These are phyloP conservation scores for Dendroctonus valens DNA, from an alignment of 1,140 invertebrate genomes.

Conservation along the genomic window DNA sequence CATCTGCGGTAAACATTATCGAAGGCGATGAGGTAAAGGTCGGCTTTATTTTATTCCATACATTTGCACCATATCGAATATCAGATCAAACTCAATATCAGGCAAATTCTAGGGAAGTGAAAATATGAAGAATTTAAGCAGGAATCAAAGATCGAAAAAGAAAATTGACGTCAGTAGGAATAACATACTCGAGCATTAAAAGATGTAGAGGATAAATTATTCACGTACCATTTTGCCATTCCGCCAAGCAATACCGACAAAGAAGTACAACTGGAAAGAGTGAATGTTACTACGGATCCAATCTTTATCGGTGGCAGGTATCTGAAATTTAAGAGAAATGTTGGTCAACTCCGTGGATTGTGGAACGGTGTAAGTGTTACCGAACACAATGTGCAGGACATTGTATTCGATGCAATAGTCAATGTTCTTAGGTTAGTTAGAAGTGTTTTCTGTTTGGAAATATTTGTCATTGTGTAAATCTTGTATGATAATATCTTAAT, in stretches of 20 bases:
- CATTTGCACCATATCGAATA: slow-evolving; percentile 12
- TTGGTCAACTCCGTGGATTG: slow-evolving; percentile 92
- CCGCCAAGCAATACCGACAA: slow-evolving; percentile 51
- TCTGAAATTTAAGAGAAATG: slow-evolving; percentile 78
- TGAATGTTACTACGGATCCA: slow-evolving; percentile 55
- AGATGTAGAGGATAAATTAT: slow-evolving; percentile 51
- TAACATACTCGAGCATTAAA: slow-evolving; percentile 52
- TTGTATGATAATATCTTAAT: neutral
- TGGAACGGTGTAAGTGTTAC: slow-evolving; percentile 78
- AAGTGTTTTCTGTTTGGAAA: slow-evolving; percentile 4
- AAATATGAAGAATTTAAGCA: slow-evolving; percentile 24
- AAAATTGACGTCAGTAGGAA: slow-evolving; percentile 43
- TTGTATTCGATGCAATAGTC: slow-evolving; percentile 68
- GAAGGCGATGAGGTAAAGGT: no score
- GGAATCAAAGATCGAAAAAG: slow-evolving; percentile 27
- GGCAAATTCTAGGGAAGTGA: slow-evolving; percentile 35
- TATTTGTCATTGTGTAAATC: slow-evolving; percentile 14
- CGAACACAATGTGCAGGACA: slow-evolving; percentile 87
- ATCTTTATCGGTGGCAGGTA: slow-evolving; percentile 73
- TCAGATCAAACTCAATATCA: slow-evolving; percentile 36
- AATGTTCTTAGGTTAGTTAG: slow-evolving; percentile 54
- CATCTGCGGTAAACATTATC: no score
- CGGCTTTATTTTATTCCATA: slow-evolving; percentile 7
- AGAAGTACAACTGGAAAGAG: slow-evolving; percentile 49
- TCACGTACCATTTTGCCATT: slow-evolving; percentile 50